Percentiles rank a stretch among this genome's conserved stretches.
phyloP scores from a whole-genome alignment of 2,888 invertebrate species.

The Drosophila pseudotakahashii region DNA sequence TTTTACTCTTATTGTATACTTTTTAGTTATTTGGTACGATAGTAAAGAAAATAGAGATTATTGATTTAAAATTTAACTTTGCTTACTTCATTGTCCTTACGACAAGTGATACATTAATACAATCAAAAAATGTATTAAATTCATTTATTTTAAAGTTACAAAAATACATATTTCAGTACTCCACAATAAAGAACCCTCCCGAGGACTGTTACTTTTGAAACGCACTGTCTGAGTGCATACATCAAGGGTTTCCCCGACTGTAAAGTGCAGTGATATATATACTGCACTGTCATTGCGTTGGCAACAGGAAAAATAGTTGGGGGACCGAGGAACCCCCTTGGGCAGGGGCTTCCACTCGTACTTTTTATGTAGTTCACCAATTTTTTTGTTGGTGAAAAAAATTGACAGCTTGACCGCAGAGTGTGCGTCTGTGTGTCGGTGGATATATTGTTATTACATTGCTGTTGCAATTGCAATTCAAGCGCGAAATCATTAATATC shows the following conservation, averaged over 20 bases:
- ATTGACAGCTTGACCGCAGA: slow-evolving; percentile 82
- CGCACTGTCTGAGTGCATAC: slow-evolving; percentile 21
- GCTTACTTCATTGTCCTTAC: no score
- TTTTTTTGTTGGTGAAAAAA: slow-evolving; percentile 62
- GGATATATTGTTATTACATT: slow-evolving; percentile 74
- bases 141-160: no score
- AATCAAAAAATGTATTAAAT: no score
- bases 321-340: slow-evolving; percentile 28
- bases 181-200: no score
- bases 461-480: slow-evolving; percentile 80
- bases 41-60: no score
- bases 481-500: slow-evolving; percentile 83
- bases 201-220: background rate
- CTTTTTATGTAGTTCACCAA: slow-evolving; percentile 68
- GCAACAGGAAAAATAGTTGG: slow-evolving; percentile 45
- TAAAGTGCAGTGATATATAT: slow-evolving; percentile 77
- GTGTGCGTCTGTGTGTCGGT: slow-evolving; percentile 48
- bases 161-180: no score
- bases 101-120: no score
- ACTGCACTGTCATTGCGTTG: slow-evolving; percentile 77
- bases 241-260: slow-evolving; percentile 30
- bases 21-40: no score
- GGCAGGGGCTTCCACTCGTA: slow-evolving; percentile 23
- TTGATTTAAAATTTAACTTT: no score
- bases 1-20: no score